Conservation (phyloP, 2,113 vertebrate species). For the Dunckerocampus dactyliophorus region DNA sequence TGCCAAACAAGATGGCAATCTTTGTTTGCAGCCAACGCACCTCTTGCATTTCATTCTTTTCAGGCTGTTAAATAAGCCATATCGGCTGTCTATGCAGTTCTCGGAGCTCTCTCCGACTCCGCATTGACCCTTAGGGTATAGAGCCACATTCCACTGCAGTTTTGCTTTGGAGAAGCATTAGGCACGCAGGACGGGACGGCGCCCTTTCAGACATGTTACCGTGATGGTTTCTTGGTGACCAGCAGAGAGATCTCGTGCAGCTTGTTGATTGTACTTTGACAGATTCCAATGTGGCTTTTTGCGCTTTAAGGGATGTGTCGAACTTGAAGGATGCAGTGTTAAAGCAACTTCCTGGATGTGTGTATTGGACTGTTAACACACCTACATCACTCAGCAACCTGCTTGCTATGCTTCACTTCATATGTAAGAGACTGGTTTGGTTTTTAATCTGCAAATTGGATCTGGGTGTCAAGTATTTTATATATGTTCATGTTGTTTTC, state of each 20-base stretch:
- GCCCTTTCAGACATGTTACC: slow-evolving; percentile 8
- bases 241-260: slow-evolving; percentile 1
- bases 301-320: neutral
- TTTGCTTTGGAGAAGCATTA: slow-evolving; percentile 22
- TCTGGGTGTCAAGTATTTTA: neutral
- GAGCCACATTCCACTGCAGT: slow-evolving; percentile 17
- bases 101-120: slow-evolving; percentile 13
- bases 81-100: slow-evolving; percentile 1
- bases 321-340: no score
- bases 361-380: no score
- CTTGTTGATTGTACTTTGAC: slow-evolving; percentile 17
- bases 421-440: neutral
- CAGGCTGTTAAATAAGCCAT: slow-evolving; percentile 7
- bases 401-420: no score
- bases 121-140: slow-evolving; percentile 8
- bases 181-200: slow-evolving; percentile 25
- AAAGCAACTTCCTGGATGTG: no score
- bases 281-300: slow-evolving; percentile 22
- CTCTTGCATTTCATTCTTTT: neutral
- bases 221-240: neutral
- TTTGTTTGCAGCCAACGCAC: neutral
- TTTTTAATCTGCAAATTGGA: slow-evolving; percentile 6
- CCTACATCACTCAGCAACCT: no score
- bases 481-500: slow-evolving; percentile 9
- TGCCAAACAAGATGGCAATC: neutral